Evolutionary conservation across 1,140 invertebrate species (phyloP).

Genomic region (Drosophila saltans): DNA sequence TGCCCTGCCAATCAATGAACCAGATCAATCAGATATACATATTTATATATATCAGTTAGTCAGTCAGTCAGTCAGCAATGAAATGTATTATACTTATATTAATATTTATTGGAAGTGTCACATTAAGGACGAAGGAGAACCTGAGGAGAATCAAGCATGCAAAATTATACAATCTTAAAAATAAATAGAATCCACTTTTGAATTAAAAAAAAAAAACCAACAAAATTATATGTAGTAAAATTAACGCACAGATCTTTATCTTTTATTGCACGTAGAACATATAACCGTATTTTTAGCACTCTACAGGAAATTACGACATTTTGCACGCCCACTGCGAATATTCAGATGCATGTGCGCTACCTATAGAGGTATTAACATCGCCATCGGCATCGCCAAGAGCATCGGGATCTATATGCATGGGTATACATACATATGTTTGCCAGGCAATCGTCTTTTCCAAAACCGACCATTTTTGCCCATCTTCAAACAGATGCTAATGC

Average conservation of each 20-base stretch:
- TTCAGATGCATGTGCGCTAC: conserved; percentile 5
- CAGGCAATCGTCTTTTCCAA: conserved; percentile 43
- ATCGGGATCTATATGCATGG: neutral
- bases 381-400: neutral
- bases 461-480: conserved; percentile 53
- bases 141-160: conserved; percentile 66
- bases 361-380: too few species aligned
- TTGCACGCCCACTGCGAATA: conserved; percentile 50
- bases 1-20: conserved; percentile 64
- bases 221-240: conserved; percentile 23
- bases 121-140: conserved; percentile 55
- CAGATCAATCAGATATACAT: conserved; percentile 23
- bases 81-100: conserved; percentile 76
- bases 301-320: conserved; percentile 69
- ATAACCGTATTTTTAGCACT: conserved; percentile 44
- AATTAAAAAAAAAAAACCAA: conserved; percentile 51
- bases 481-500: conserved; percentile 40
- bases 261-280: conserved; percentile 33
- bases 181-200: conserved; percentile 71
- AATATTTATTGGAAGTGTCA: conserved; percentile 74
- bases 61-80: conserved; percentile 58
- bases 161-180: conserved; percentile 73
- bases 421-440: conserved; percentile 27
- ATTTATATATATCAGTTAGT: conserved; percentile 19
- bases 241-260: neutral